Conservation (phyloP, 2,797 vertebrate genomes). For the Rhyacichthys aspro region DNA sequence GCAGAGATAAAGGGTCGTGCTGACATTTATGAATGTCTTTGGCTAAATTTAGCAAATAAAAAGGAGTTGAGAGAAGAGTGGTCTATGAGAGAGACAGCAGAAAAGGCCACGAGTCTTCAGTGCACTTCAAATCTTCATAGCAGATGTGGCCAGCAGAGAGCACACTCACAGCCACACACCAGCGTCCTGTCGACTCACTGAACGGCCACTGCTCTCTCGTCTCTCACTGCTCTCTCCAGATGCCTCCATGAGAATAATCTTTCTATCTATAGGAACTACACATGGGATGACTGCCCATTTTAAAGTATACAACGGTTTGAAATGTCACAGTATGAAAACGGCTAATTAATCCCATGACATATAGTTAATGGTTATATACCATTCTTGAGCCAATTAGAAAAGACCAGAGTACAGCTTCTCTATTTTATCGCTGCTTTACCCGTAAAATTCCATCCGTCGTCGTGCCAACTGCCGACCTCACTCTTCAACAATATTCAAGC, state of each 20-base stretch:
- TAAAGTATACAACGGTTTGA: too few relatives aligned
- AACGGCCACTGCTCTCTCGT: not conserved
- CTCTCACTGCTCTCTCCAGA: too few relatives aligned
- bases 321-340: too few relatives aligned
- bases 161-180: conserved; percentile 54
- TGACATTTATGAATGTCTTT: conserved; percentile 48
- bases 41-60: conserved; percentile 42
- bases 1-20: conserved; percentile 12
- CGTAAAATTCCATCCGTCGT: too few relatives aligned
- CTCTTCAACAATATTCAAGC: too few relatives aligned
- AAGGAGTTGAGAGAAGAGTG: conserved; percentile 14
- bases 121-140: conserved; percentile 24
- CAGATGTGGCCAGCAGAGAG: conserved; percentile 66
- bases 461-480: too few relatives aligned
- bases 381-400: too few relatives aligned
- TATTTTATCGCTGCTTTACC: too few relatives aligned
- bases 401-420: too few relatives aligned
- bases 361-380: too few relatives aligned
- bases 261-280: not conserved
- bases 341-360: too few relatives aligned
- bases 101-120: conserved; percentile 25
- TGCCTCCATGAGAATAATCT: not conserved
- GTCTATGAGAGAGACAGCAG: not conserved
- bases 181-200: conserved; percentile 13
- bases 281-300: too few relatives aligned